phyloP scores from a whole-genome alignment of 2,888 invertebrate genomes.

The Pelosia muscerda region DNA sequence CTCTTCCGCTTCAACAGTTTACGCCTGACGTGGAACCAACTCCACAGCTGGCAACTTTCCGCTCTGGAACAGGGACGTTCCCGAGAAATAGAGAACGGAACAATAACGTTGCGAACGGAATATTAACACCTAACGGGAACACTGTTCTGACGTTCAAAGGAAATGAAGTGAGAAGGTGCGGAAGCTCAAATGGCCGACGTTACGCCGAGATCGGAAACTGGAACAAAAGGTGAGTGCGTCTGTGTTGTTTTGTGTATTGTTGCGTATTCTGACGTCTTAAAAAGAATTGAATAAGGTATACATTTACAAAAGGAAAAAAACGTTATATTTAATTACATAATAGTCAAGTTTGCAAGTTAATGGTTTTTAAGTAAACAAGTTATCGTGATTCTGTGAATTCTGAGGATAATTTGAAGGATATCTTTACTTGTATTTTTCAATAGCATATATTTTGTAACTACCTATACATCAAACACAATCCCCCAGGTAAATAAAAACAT shows the following conservation, averaged over 20 bases:
- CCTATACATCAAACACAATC: conserved; percentile 51
- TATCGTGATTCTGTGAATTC: not conserved
- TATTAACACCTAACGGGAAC: conserved; percentile 86
- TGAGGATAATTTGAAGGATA: not conserved
- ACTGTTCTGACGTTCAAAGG: conserved; percentile 80
- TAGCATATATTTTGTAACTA: not conserved
- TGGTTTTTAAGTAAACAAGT: not conserved
- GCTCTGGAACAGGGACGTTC: conserved; percentile 83
- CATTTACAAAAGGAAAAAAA: conserved; percentile 12
- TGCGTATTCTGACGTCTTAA: conserved; percentile 19
- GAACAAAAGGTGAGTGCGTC: conserved; percentile 83
- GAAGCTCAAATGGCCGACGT: conserved; percentile 84
- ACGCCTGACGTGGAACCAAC: conserved; percentile 73
- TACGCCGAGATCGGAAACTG: conserved; percentile 88
- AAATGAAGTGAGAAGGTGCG: conserved; percentile 85
- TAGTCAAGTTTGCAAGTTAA: not conserved
- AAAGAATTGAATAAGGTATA: conserved; percentile 13
- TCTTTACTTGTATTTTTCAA: not conserved
- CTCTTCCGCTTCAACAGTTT: conserved; percentile 82
- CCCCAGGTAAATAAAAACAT: conserved; percentile 58
- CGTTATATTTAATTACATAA: not conserved
- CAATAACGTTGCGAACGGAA: conserved; percentile 81
- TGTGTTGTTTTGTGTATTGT: conserved; percentile 48
- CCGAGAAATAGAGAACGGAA: conserved; percentile 83
- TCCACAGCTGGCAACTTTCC: conserved; percentile 82